phyloP scores from a whole-genome alignment of 1,140 invertebrate genomes.

The Drosophila gunungcola region DNA sequence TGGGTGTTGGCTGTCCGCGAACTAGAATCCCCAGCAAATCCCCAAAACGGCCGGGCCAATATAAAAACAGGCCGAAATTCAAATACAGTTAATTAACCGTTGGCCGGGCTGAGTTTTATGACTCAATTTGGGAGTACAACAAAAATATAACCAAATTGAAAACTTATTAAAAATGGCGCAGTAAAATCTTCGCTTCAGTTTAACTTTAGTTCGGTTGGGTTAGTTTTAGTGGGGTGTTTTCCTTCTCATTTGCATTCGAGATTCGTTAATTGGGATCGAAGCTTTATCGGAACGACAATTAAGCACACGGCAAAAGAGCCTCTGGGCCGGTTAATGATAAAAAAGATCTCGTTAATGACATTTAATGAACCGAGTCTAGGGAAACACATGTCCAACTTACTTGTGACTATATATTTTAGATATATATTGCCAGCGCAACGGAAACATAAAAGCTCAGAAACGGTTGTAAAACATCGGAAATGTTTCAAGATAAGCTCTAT shows the following conservation, averaged over 20 bases:
- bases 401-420: constrained; percentile 3
- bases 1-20: constrained; percentile 59
- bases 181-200: constrained; percentile 32
- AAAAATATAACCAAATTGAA: constrained; percentile 72
- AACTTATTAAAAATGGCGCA: constrained; percentile 71
- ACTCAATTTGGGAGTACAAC: constrained; percentile 68
- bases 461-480: constrained; percentile 68
- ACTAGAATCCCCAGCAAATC: constrained; percentile 32
- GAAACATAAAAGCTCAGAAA: constrained; percentile 69
- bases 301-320: constrained; percentile 66
- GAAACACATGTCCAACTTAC: constrained; percentile 31
- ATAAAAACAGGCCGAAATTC: constrained; percentile 39
- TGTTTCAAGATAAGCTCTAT: constrained; percentile 49
- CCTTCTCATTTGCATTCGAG: constrained; percentile 66
- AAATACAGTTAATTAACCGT: constrained; percentile 72
- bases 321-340: constrained; percentile 53
- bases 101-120: constrained; percentile 61
- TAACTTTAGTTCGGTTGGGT: not conserved
- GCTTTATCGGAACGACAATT: constrained; percentile 66
- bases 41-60: constrained; percentile 20
- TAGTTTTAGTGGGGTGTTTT: constrained; percentile 27
- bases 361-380: constrained; percentile 54
- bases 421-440: constrained; percentile 58
- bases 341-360: constrained; percentile 60
- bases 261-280: constrained; percentile 71